Evolutionary conservation across 2,113 vertebrate genomes (phyloP), one percentile per base, ranked within the genome.

Genomic region (Perca flavescens): DNA sequence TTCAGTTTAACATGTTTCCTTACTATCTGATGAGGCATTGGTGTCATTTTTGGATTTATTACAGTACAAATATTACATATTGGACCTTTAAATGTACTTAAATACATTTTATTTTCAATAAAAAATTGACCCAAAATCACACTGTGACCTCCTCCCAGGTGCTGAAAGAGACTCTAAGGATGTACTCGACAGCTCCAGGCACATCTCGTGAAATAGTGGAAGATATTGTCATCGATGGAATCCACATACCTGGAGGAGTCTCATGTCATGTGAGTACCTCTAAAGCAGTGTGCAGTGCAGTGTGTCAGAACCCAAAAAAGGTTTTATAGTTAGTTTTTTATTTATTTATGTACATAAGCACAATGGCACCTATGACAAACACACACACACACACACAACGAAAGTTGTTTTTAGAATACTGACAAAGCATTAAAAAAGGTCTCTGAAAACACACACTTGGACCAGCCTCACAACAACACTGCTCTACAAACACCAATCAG

Each of bases 161-260:
- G 60, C 89, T 99, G 58, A 99, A 98, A 87, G 98, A 99, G 89
- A 96, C 96, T 0, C 94, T 99, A 79, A 93, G 97, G 77, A 28
- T 98, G 1, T 99, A 98, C 60, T 96, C 98, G 0, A 95, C 96
- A 0, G 90, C 94, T 2, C 91, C 96, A 0, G 96, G 94, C 14
- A 98, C 96, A 0, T 82, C 95, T 11, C 97, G 98, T 16, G 86
- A 95, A 16, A 3, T 96, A 16, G 16, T 65, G 34, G 90, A 96
- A 75, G 96, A 98, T 81, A 90, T 85, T 0, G 5, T 96, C 28
- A 82, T 99, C 0, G 78, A 92, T 0, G 96, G 96, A 0, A 10
- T 98, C 86, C 89, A 82, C 68, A 89, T 99, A 66, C 97, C 97
- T 1, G 83, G 53, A 40, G 92, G 92, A 46, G 8, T 66, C 25